phyloP scores from a whole-genome alignment of 2,888 invertebrate species.

The Himalopsyche japonica region DNA sequence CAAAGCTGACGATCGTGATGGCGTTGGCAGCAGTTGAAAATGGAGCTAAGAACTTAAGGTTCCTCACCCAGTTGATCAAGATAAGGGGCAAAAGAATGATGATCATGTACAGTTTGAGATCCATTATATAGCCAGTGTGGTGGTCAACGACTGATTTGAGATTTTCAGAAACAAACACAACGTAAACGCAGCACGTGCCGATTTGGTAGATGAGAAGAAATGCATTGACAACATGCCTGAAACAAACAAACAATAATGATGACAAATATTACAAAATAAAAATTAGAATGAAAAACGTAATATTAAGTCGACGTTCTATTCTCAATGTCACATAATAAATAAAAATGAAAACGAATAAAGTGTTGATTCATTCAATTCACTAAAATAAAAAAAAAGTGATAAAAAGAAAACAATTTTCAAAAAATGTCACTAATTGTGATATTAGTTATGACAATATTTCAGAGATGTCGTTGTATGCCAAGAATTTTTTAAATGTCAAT shows the following conservation, averaged over 20 bases:
- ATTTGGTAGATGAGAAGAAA: slow-evolving; percentile 88
- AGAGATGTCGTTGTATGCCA: too few relatives aligned
- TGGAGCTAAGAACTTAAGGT: slow-evolving; percentile 85
- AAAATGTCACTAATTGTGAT: too few relatives aligned
- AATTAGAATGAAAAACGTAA: too few relatives aligned
- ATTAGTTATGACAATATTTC: too few relatives aligned
- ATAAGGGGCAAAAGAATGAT: slow-evolving; percentile 74
- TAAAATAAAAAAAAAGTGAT: too few relatives aligned
- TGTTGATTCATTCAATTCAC: too few relatives aligned
- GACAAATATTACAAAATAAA: too few relatives aligned
- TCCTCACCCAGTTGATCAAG: slow-evolving; percentile 79
- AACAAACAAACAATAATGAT: slow-evolving; percentile 40
- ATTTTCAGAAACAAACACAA: slow-evolving; percentile 89
- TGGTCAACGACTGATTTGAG: slow-evolving; percentile 68
- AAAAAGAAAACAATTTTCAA: too few relatives aligned
- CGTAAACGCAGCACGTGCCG: slow-evolving; percentile 95
- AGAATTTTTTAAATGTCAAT: too few relatives aligned
- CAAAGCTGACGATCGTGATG: slow-evolving; percentile 81
- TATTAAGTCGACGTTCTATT: too few relatives aligned
- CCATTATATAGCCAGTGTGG: slow-evolving; percentile 63
- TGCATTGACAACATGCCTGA: slow-evolving; percentile 71
- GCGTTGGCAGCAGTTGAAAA: slow-evolving; percentile 88
- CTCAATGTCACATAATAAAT: too few relatives aligned
- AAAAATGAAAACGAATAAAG: too few relatives aligned
- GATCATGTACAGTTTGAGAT: slow-evolving; percentile 69